A percentile compares a stretch with the other conserved stretches of the same genome.
Conservation (phyloP, 2,113 vertebrate genomes). For the Anseranas semipalmata region DNA sequence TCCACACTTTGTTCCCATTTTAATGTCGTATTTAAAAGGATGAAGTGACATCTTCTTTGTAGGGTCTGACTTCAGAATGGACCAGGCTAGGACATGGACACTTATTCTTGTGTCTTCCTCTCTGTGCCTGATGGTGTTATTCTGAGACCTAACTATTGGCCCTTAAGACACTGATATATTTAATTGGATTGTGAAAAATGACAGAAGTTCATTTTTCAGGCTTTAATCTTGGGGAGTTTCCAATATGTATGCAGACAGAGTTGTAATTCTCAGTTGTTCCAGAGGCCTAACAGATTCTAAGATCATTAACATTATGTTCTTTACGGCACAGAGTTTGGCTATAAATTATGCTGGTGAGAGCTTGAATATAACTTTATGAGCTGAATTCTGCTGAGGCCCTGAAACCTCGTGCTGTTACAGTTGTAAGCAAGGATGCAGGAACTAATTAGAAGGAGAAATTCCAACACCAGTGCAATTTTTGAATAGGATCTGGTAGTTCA, state of each 20-base stretch:
- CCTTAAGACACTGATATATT: not conserved
- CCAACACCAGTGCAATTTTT: not conserved
- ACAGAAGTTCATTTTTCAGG: conserved; percentile 33
- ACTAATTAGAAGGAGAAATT: conserved; percentile 21
- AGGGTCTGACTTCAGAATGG: not conserved
- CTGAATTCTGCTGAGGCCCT: conserved; percentile 37
- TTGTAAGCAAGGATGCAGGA: conserved; percentile 45
- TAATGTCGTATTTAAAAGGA: not conserved
- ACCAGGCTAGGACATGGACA: not conserved
- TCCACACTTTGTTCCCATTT: not conserved
- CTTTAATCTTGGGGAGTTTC: conserved; percentile 46
- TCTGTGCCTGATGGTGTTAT: not conserved
- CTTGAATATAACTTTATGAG: conserved; percentile 32
- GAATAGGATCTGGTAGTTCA: not conserved
- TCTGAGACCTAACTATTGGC: not conserved
- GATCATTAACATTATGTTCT: conserved; percentile 57
- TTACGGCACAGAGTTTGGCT: conserved; percentile 6
- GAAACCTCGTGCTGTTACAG: not conserved
- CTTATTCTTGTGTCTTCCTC: not conserved
- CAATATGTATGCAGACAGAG: not conserved
- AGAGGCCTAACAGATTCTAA: conserved; percentile 28
- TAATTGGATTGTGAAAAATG: conserved; percentile 34
- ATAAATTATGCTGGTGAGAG: conserved; percentile 50
- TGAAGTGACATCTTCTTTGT: not conserved
- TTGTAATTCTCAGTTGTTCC: conserved; percentile 49